These are phyloP conservation scores for Oxyteleia sp. DNA, from an alignment of 2,888 invertebrate genomes.

Conservation along the genomic window DNA sequence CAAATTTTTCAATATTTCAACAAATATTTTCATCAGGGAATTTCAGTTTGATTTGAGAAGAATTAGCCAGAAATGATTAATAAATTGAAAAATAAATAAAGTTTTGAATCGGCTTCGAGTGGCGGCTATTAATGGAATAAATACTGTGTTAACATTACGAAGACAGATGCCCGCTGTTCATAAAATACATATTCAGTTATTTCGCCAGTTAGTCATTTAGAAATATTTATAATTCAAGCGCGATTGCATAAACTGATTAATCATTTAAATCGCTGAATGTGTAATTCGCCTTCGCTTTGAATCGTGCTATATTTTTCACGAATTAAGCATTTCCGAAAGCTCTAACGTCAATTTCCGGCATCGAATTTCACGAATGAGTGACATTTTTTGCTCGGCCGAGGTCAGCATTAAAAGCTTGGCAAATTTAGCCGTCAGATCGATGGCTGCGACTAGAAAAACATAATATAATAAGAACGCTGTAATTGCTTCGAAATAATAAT, in stretches of 20 bases:
- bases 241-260: background rate
- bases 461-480: background rate
- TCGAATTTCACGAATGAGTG: slow-evolving; percentile 1
- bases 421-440: slow-evolving; percentile 1
- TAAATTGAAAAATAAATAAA: too few species aligned
- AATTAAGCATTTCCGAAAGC: background rate
- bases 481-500: background rate
- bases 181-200: slow-evolving; percentile 10
- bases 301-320: background rate
- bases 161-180: too few species aligned
- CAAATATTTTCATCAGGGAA: too few species aligned
- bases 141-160: too few species aligned
- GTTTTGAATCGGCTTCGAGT: too few species aligned
- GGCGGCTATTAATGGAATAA: background rate
- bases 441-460: background rate
- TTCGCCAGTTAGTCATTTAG: background rate
- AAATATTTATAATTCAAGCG: slow-evolving; percentile 1
- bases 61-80: too few species aligned
- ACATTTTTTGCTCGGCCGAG: background rate
- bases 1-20: too few species aligned
- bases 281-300: background rate
- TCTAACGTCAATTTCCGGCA: background rate
- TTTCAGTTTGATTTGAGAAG: too few species aligned
- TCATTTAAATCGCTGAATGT: background rate
- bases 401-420: slow-evolving; percentile 8